These are phyloP conservation scores for Vannuccia rotundouncinata DNA, from an alignment of 2,888 invertebrate species.

Conservation along the genomic window DNA sequence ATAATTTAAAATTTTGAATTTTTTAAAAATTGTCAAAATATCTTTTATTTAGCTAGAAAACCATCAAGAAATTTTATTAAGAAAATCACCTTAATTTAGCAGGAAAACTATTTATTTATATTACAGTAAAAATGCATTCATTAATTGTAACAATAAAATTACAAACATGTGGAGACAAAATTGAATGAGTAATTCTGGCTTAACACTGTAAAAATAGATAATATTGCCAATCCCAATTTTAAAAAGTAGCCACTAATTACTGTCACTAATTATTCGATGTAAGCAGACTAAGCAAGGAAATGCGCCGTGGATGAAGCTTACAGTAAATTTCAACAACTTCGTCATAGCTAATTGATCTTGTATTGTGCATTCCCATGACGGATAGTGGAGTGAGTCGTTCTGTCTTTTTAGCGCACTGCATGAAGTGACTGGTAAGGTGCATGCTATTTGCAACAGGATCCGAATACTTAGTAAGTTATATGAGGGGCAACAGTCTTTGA, in stretches of 20 bases:
- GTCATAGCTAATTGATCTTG: conserved; percentile 24
- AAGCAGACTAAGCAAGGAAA: background rate
- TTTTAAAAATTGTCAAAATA: background rate
- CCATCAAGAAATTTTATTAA: background rate
- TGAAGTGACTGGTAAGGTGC: conserved; percentile 21
- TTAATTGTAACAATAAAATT: background rate
- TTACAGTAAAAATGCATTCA: background rate
- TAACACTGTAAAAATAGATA: background rate
- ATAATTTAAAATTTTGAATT: too few relatives aligned
- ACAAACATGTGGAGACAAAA: background rate
- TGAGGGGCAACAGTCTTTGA: conserved; percentile 11
- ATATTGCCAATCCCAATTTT: background rate
- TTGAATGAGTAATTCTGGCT: background rate
- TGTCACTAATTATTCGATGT: background rate
- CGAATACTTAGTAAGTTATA: background rate
- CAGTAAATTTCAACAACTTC: conserved; percentile 16
- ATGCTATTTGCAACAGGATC: conserved; percentile 24
- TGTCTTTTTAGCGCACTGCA: conserved; percentile 17
- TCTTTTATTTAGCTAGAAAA: background rate
- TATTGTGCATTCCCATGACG: conserved; percentile 12
- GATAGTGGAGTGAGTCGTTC: conserved; percentile 13
- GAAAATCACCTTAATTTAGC: background rate
- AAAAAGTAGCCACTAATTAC: background rate
- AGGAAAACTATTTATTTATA: background rate
- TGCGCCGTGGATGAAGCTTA: background rate